Percentiles rank a stretch among this genome's conserved stretches.
Conservation (phyloP, 92 coral and sea anemone species). For the Pocillopora meandrina region DNA sequence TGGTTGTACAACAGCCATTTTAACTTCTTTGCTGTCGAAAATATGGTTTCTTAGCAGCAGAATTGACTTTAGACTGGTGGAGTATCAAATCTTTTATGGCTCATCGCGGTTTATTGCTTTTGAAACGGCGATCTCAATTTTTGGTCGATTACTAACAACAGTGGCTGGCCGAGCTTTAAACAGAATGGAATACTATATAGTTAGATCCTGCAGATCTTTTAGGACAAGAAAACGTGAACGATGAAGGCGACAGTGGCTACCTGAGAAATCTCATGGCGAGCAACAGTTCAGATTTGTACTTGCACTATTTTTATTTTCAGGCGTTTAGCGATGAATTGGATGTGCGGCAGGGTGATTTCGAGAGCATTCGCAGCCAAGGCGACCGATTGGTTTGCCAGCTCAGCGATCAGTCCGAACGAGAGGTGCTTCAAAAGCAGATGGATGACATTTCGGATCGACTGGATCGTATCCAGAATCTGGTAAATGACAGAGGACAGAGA, state of each 20-base stretch:
- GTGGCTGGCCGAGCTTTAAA: neutral
- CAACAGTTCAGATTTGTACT: slow-evolving; percentile 26
- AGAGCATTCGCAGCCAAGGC: slow-evolving; percentile 78
- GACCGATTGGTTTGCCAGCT: slow-evolving; percentile 69
- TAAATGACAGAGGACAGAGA: slow-evolving; percentile 63
- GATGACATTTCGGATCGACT: slow-evolving; percentile 73
- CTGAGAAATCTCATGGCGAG: slow-evolving; percentile 27
- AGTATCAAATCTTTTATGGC: neutral
- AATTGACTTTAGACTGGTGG: neutral
- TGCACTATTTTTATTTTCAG: slow-evolving; percentile 94
- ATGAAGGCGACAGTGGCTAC: neutral
- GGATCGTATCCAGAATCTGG: slow-evolving; percentile 76
- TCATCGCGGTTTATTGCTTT: neutral
- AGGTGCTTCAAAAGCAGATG: slow-evolving; percentile 64
- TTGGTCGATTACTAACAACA: slow-evolving; percentile 3
- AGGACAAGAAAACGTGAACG: neutral
- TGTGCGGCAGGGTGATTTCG: slow-evolving; percentile 75
- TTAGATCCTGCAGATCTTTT: neutral
- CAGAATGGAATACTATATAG: neutral
- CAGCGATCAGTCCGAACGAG: slow-evolving; percentile 66
- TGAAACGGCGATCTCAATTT: neutral
- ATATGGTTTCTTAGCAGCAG: slow-evolving; percentile 47
- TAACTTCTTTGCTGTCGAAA: slow-evolving; percentile 3
- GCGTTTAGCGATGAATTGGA: slow-evolving; percentile 92
- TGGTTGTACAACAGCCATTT: neutral